phyloP scores from a whole-genome alignment of 2,888 invertebrate species.

The Drosophila testacea region DNA sequence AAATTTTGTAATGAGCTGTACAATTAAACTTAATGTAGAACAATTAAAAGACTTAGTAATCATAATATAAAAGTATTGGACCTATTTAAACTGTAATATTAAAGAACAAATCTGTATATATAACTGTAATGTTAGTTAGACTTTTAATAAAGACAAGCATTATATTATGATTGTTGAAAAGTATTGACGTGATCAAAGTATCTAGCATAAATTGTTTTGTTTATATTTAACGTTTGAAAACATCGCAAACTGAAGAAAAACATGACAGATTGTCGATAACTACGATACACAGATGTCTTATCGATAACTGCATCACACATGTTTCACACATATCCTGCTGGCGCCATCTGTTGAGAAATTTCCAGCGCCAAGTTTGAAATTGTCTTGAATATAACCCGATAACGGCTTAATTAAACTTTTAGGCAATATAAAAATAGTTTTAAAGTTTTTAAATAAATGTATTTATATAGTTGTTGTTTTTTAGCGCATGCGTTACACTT shows the following conservation, averaged over 20 bases:
- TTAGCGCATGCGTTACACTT: conserved; percentile 7
- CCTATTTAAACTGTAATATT: not conserved
- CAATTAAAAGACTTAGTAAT: not conserved
- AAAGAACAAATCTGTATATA: not conserved
- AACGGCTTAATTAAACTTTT: not conserved
- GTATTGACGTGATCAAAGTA: too few relatives aligned
- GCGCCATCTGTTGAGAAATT: conserved; percentile 36
- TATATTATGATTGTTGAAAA: too few relatives aligned
- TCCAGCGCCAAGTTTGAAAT: not conserved
- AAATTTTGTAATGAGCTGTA: not conserved
- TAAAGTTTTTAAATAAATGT: not conserved
- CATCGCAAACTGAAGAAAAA: not conserved
- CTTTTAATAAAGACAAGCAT: too few relatives aligned
- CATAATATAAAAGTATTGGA: not conserved
- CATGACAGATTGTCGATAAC: not conserved
- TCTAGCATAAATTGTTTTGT: not conserved
- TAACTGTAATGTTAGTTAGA: not conserved
- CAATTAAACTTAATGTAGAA: not conserved
- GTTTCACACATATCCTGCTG: not conserved
- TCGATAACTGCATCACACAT: not conserved
- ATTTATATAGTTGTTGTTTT: not conserved
- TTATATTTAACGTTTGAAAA: conserved; percentile 18
- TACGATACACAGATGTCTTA: too few relatives aligned
- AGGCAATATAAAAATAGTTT: not conserved
- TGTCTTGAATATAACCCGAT: not conserved